Evolutionary conservation across 1,140 invertebrate genomes (phyloP), one percentile per base, ranked within the genome.

Genomic region (Cydia splendana): DNA sequence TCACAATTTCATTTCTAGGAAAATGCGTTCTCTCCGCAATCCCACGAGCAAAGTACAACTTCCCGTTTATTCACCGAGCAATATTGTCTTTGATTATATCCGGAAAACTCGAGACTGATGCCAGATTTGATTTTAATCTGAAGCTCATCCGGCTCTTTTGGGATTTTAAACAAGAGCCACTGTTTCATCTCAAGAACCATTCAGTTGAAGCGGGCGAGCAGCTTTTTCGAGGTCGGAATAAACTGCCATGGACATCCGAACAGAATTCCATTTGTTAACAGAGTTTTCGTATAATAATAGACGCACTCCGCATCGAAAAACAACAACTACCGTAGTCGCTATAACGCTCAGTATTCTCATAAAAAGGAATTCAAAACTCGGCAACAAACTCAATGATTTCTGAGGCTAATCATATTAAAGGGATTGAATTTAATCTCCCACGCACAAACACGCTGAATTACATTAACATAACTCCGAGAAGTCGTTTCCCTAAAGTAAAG

Each of bases 121-220:
- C 15, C 67, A 38, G 67, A 34, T 71, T 45, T 42, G 7, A 38
- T n/a, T 71, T 71, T 71, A 71, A 71, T 71, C 67, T 45, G 1
- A 5, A 71, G 67, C 18, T 71, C 20, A 71, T 71, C 67, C 30
- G 34, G 30, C 18, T 10, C 38, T 45, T 38, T 62, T 62, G 20
- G 57, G 57, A 24, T 9, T 62, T 24, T 62, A 62, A 20, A 62
- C 57, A 38, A 69, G 28, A 34, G 65, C 28, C 65, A 18, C 18
- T 71, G n/a, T 71, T 71, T 38, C 4, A n/a, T 20, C n/a, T 71
- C 34, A 62, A 62, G 18, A 24, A 62, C 57, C 57, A 62, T 62
- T 62, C 20, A 62, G n/a, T n/a, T 62, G 57, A 62, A 62, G 20
- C 57, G 10, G 10, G 20, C 57, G 20, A 12, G n/a, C 7, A 62